phyloP scores from a whole-genome alignment of 64 coral and sea anemone genomes.

The Cladopsammia gracilis region DNA sequence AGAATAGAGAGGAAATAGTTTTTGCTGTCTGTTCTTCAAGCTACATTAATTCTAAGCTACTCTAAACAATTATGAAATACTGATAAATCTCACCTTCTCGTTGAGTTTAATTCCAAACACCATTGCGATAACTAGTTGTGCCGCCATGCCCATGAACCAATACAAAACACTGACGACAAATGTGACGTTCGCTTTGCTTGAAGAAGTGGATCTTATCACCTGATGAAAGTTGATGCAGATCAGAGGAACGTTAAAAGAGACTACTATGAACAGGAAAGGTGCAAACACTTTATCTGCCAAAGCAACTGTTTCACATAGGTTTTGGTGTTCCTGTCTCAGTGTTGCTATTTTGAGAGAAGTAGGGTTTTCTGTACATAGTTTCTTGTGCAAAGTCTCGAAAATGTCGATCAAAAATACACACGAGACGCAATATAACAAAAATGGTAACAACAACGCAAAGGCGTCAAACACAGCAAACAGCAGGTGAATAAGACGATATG shows the following conservation, averaged over 20 bases:
- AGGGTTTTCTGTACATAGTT: background rate
- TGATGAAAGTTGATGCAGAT: slow-evolving; percentile 22
- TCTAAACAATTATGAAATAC: too few species aligned
- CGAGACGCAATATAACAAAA: background rate
- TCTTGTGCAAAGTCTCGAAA: background rate
- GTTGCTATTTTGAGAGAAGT: background rate
- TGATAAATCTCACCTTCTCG: background rate
- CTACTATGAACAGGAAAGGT: background rate
- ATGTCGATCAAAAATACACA: background rate
- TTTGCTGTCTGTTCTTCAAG: too few species aligned
- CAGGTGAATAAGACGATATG: background rate
- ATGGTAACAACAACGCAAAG: background rate
- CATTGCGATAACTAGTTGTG: background rate
- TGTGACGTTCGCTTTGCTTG: background rate
- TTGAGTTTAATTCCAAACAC: background rate
- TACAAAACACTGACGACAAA: background rate
- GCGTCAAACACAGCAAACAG: background rate
- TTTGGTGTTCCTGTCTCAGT: background rate
- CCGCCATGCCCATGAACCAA: background rate
- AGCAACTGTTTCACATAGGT: slow-evolving; percentile 16
- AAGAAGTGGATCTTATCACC: background rate
- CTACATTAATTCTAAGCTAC: too few species aligned
- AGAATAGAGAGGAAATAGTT: too few species aligned
- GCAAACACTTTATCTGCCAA: slow-evolving; percentile 27
- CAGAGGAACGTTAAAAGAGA: background rate